A percentile compares a stretch with the other conserved stretches of the same genome.
Conservation (phyloP, 2,797 vertebrate genomes). For the Oreortyx pictus region DNA sequence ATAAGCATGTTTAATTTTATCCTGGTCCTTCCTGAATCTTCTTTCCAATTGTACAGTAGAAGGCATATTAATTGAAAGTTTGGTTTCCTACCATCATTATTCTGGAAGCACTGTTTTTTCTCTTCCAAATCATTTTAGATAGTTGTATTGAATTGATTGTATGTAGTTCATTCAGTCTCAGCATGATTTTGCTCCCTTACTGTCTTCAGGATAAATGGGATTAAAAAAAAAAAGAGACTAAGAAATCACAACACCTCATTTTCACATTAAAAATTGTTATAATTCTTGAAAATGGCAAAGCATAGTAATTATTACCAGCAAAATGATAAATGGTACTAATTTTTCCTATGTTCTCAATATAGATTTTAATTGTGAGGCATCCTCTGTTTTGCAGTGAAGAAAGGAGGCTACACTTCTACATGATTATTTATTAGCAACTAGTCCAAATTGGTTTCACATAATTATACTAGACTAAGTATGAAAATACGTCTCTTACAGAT, state of each 20-base stretch:
- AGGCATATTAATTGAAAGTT: not conserved
- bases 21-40: not conserved
- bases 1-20: not conserved
- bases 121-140: not conserved
- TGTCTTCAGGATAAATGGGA: not conserved
- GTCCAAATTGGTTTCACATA: slow-evolving; percentile 25
- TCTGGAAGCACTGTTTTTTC: not conserved
- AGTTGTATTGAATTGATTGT: slow-evolving; percentile 16
- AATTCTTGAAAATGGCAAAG: slow-evolving; percentile 11
- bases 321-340: slow-evolving; percentile 20
- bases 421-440: slow-evolving; percentile 5
- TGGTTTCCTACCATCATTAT: rapidly evolving
- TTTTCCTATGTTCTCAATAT: not conserved
- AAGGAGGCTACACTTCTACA: not conserved
- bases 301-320: not conserved
- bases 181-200: slow-evolving; percentile 28
- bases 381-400: not conserved
- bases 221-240: not conserved
- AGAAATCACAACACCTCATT: not conserved
- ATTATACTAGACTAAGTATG: not conserved
- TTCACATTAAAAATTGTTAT: slow-evolving; percentile 32
- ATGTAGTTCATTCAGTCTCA: slow-evolving; percentile 25
- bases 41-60: not conserved
- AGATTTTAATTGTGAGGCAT: slow-evolving; percentile 32
- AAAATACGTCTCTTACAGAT: not conserved